Conservation (phyloP, 1,140 invertebrate genomes). For the Panulirus ornatus region DNA sequence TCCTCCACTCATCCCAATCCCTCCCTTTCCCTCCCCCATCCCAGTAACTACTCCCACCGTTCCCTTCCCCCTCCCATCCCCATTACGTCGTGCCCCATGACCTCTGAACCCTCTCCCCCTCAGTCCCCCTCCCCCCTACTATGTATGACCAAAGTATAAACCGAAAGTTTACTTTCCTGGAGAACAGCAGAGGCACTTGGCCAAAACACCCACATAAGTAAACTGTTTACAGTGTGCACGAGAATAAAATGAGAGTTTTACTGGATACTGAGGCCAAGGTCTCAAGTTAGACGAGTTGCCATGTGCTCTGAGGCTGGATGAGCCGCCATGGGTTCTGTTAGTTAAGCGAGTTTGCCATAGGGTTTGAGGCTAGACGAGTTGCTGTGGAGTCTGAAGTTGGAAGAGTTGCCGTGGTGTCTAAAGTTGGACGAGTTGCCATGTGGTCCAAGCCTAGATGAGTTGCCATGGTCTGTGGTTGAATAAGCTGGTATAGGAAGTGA, state of each 20-base stretch:
- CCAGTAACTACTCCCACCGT: neutral
- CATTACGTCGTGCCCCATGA: neutral
- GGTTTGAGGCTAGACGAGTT: too few relatives aligned
- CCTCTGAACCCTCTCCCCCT: neutral
- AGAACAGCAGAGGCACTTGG: neutral
- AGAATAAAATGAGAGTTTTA: conserved; percentile 40
- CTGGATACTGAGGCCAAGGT: neutral
- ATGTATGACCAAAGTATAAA: conserved; percentile 3
- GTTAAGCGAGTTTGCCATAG: neutral
- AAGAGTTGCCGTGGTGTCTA: too few relatives aligned
- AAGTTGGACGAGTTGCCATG: too few relatives aligned
- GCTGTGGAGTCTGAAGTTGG: too few relatives aligned
- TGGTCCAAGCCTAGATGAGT: too few relatives aligned
- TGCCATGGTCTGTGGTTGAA: too few relatives aligned
- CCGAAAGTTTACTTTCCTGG: conserved; percentile 23
- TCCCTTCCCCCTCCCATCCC: neutral
- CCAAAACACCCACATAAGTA: conserved; percentile 26
- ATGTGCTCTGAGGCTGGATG: neutral
- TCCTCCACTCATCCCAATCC: neutral
- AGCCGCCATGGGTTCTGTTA: neutral
- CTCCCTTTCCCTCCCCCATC: neutral
- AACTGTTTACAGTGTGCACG: conserved; percentile 22
- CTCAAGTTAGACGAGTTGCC: neutral
- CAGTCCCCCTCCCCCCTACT: neutral
- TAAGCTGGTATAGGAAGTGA: too few relatives aligned